phyloP scores from a whole-genome alignment of 2,888 invertebrate species.

The Polyommatus iphigenia region DNA sequence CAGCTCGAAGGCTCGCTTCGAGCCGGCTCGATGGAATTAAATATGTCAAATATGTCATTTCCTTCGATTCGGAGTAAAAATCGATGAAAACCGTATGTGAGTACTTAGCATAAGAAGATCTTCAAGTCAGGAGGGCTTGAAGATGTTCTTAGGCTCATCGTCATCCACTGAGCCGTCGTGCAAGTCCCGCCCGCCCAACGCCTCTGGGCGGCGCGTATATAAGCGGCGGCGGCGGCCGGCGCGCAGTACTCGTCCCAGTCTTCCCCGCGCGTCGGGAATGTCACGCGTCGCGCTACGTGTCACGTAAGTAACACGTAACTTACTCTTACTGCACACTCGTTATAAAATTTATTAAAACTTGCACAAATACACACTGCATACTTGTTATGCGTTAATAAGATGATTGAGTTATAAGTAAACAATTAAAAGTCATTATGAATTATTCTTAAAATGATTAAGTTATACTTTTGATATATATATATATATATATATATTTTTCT shows the following conservation, averaged over 20 bases:
- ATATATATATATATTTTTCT: too few relatives aligned
- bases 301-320: constrained; percentile 36
- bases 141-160: background rate
- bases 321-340: background rate
- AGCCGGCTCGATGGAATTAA: too few relatives aligned
- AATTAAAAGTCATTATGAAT: too few relatives aligned
- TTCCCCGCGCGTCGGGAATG: constrained; percentile 37
- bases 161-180: background rate
- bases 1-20: too few relatives aligned
- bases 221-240: constrained; percentile 36
- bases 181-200: constrained; percentile 44
- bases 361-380: background rate
- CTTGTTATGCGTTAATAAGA: background rate
- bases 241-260: constrained; percentile 38
- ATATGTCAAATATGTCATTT: too few relatives aligned
- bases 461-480: too few relatives aligned
- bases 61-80: too few relatives aligned
- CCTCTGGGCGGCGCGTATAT: constrained; percentile 45
- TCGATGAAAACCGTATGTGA: too few relatives aligned
- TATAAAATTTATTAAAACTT: background rate
- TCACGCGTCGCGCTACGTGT: constrained; percentile 33
- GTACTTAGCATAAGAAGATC: too few relatives aligned
- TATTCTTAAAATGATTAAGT: too few relatives aligned
- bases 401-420: background rate
- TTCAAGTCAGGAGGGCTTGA: too few relatives aligned